phyloP scores from a whole-genome alignment of 1,140 invertebrate species.

The Rhysida immarginata region DNA sequence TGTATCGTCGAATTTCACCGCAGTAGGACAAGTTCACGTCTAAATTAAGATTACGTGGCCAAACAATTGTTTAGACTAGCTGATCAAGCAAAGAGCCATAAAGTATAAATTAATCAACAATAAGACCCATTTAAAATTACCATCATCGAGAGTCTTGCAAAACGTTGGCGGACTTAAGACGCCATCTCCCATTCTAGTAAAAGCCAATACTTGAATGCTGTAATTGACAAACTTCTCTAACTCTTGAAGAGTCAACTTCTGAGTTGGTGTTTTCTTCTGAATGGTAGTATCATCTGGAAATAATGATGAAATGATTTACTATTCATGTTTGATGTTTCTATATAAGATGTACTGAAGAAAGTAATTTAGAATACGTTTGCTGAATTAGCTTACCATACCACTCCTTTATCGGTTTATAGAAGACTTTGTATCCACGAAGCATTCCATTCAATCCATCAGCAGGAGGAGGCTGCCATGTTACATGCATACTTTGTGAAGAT shows the following conservation, averaged over 20 bases:
- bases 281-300: conserved; percentile 2
- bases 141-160: conserved; percentile 80
- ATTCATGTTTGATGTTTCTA: background rate
- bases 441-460: conserved; percentile 79
- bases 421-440: conserved; percentile 90
- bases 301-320: background rate
- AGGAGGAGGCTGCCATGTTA: conserved; percentile 83
- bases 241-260: background rate
- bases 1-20: too few relatives aligned
- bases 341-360: background rate
- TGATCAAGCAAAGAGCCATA: too few relatives aligned
- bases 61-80: too few relatives aligned
- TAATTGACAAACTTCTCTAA: conserved; percentile 73
- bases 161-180: conserved; percentile 64
- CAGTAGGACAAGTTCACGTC: too few relatives aligned
- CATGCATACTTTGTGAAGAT: conserved; percentile 80
- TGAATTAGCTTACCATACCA: conserved; percentile 85
- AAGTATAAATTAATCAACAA: too few relatives aligned
- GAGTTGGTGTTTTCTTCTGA: background rate
- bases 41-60: too few relatives aligned
- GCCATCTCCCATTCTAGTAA: conserved; percentile 75
- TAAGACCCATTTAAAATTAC: too few relatives aligned
- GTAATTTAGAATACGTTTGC: too few relatives aligned
- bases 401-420: conserved; percentile 78
- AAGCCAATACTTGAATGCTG: conserved; percentile 72